Conservation (phyloP, 1,140 invertebrate species). For the Harpegnathos saltator region DNA sequence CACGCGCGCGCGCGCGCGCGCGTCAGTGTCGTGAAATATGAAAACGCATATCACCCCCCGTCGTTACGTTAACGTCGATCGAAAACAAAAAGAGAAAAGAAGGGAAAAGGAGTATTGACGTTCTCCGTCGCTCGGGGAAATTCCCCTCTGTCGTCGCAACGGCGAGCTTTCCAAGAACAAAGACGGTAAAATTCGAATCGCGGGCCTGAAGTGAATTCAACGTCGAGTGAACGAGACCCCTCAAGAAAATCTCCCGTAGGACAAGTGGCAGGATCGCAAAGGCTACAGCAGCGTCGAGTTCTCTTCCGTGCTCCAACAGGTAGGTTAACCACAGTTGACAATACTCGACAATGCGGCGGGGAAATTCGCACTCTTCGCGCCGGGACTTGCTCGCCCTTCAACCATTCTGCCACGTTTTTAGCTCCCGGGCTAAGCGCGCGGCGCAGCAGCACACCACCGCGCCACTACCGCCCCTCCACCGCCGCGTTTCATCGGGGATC, state of each 20-base stretch:
- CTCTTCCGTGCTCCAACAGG: slow-evolving; percentile 73
- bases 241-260: slow-evolving; percentile 53
- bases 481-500: slow-evolving; percentile 22
- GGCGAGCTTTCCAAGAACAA: slow-evolving; percentile 17
- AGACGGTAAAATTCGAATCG: slow-evolving; percentile 55
- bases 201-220: slow-evolving; percentile 57
- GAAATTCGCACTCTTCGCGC: slow-evolving; percentile 64
- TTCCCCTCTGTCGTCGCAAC: slow-evolving; percentile 33
- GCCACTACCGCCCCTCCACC: neutral
- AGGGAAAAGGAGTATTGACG: neutral
- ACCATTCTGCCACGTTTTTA: slow-evolving; percentile 57
- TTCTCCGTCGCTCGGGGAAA: slow-evolving; percentile 5
- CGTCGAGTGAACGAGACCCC: slow-evolving; percentile 9
- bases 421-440: slow-evolving; percentile 42
- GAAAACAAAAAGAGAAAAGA: neutral
- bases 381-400: slow-evolving; percentile 39
- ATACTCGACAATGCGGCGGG: slow-evolving; percentile 72
- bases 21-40: too few species aligned
- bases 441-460: too few species aligned
- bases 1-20: too few species aligned
- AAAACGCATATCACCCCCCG: neutral
- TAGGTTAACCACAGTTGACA: slow-evolving; percentile 72
- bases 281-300: slow-evolving; percentile 27
- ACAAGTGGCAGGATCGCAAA: slow-evolving; percentile 61
- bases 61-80: neutral